Evolutionary conservation across 2,888 invertebrate species (phyloP), one percentile per base, ranked within the genome.

Genomic region (Rosalia funebris): DNA sequence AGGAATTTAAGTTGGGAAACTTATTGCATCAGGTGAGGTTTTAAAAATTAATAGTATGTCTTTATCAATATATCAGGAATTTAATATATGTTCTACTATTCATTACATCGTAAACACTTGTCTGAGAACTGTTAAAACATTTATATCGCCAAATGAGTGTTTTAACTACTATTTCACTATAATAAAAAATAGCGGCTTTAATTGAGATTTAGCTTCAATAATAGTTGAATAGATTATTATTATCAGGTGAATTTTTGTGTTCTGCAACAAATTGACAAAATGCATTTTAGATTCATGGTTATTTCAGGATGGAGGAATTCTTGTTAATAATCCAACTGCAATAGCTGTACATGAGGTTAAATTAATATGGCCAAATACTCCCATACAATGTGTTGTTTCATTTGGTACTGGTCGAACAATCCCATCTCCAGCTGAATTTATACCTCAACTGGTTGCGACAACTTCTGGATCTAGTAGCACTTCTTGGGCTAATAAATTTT

Each of bases 251-350:
- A n/a, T n/a, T n/a, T n/a, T n/a, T n/a, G n/a, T n/a, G n/a, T n/a
- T n/a, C n/a, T n/a, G n/a, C n/a, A n/a, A n/a, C n/a, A n/a, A n/a
- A n/a, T n/a, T n/a, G n/a, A n/a, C n/a, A n/a, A n/a, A n/a, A 25
- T 87, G 57, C 50, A 14, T 52, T 14, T 34, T 31, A 34, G 7
- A 12, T 17, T n/a, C n/a, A n/a, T n/a, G n/a, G 17, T 46, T 34
- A 16, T 75, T 75, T 50, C 72, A 88, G 89, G 92, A 92, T 82
- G 91, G 91, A 66, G 94, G 95, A 19, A 87, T 94, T 70, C 83
- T 93, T 78, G 89, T 90, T 10, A 95, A 95, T 83, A 96, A 95
- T 82, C 95, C 95, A 0, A 89, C 93, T 4, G 92, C 92, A 1
- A 87, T 95, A 7, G 96, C 91, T 0, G 83, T 95, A 25, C 94